Base-by-base conservation (phyloP, 2,888 invertebrate genomes). In the Dicranocentrus wangi region DNA sequence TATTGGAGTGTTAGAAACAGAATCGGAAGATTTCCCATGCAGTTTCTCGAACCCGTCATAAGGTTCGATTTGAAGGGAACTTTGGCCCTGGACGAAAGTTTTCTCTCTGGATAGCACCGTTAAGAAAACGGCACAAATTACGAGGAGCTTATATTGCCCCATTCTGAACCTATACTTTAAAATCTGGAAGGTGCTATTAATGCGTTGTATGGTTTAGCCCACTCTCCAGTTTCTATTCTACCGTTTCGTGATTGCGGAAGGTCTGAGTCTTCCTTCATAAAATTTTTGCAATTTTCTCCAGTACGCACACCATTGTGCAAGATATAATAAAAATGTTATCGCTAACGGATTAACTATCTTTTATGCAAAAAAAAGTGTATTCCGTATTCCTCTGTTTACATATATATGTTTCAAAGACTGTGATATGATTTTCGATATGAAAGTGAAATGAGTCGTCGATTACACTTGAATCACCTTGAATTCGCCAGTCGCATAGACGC, bases 11-110 rank as follows among this genome's bases (percentile, higher is more conserved):
- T 61, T 32, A 19, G n/a, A 10, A 17, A 28, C 58, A 23, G 25
- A 3, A 7, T 7, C 61, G 2, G 17, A 15, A 32, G 10, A 13
- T 58, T 39, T 76, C 17, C 43, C 10, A 21, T 25, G 32, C 19
- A 51, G 13, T 8, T 47, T n/a, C 0, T 60, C 47, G 27, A 55
- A 39, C 1, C 65, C 75, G 15, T 61, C 60, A 3, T 73, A 27
- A 17, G 69, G 58, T 5, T 82, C 73, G 19, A 79, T 27, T 51
- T 82, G 82, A 15, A 82, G 60, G 10, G 61, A 43, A 7, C 39
- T 39, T 65, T 82, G 82, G 5, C 66, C 76, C 8, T 21, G 2
- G 10, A 70, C 72, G 15, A 65, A 42, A 2, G 23, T 23, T 25
- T 25, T 43, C 32, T 71, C 47, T 15, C 2, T 28, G 7, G 32